Percentiles rank a stretch among this genome's conserved stretches.
phyloP scores from a whole-genome alignment of 2,888 invertebrate genomes.

The Microplitis manilae region DNA sequence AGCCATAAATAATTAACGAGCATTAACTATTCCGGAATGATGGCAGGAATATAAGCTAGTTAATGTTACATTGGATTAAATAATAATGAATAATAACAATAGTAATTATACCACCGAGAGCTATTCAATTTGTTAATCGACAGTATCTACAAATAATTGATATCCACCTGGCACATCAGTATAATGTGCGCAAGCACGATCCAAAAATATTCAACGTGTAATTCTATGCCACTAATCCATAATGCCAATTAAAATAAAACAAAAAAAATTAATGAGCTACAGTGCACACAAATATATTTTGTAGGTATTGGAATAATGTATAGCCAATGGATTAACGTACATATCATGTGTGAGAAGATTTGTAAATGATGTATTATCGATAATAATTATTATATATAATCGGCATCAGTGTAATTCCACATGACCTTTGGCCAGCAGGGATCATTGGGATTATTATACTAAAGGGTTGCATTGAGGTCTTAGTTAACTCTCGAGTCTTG shows the following conservation, averaged over 20 bases:
- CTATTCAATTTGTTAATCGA: not conserved
- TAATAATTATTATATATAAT: not conserved
- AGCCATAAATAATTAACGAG: not conserved
- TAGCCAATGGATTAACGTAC: not conserved
- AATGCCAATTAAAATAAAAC: not conserved
- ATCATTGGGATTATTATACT: constrained; percentile 32
- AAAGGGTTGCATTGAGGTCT: constrained; percentile 31
- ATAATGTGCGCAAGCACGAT: not conserved
- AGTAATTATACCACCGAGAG: not conserved
- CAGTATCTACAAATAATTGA: not conserved
- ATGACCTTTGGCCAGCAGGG: constrained; percentile 15
- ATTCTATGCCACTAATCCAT: not conserved
- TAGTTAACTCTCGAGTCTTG: constrained; percentile 18
- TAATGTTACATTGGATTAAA: not conserved
- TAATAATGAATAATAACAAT: not conserved
- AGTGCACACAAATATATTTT: too few species aligned
- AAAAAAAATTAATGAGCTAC: not conserved
- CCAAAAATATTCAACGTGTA: not conserved
- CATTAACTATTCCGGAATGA: not conserved
- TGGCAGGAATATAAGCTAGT: not conserved
- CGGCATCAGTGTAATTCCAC: constrained; percentile 8
- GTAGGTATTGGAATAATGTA: not conserved
- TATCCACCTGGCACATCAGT: not conserved
- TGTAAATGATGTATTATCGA: not conserved
- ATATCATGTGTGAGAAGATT: not conserved